Evolutionary conservation across 2,888 invertebrate genomes (phyloP), one percentile per base, ranked within the genome.

Genomic region (Abrostola triplasia): DNA sequence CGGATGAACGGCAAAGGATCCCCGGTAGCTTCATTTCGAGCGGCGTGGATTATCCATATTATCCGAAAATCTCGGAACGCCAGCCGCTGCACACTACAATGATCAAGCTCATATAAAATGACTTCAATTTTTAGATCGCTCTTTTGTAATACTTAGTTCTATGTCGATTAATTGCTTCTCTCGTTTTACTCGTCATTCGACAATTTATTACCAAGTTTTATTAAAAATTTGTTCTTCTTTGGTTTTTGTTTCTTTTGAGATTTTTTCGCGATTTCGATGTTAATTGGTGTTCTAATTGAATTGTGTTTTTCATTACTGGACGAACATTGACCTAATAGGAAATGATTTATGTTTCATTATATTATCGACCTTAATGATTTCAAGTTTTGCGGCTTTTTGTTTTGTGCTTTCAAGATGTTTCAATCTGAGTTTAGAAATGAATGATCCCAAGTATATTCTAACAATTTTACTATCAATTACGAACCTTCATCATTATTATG

Each of bases 31-130:
- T 90, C 91, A 90, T 91, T 89, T 85, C 85, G 84, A 89, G 88
- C 89, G 83, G 77, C 85, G 80, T 75, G 90, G 92, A 91, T 92
- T 89, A 92, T 92, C 92, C 92, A 91, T 89, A 92, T 92, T 92
- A 92, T 91, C 91, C 90, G 81, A 88, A 91, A 92, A 90, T 91
- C 92, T 91, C 85, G 79, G 83, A 89, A 84, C 85, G 84, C 83
- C 89, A 90, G 87, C 84, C 84, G 83, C 81, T 84, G 80, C 85
- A 73, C 74, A 84, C 82, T 85, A 88, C 86, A 87, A 87, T 86
- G 88, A 91, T 90, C 86, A 84, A 77, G 85, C 84, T 89, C 87
- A 86, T 88, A 88, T 84, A 88, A 89, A 91, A 90, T 88, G 80
- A 88, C 87, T 89, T 85, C 76, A 88, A 87, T 70, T 89, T 90